Evolutionary conservation across 2,113 vertebrate species (phyloP).

Genomic region (Poeciliopsis turrubarensis): DNA sequence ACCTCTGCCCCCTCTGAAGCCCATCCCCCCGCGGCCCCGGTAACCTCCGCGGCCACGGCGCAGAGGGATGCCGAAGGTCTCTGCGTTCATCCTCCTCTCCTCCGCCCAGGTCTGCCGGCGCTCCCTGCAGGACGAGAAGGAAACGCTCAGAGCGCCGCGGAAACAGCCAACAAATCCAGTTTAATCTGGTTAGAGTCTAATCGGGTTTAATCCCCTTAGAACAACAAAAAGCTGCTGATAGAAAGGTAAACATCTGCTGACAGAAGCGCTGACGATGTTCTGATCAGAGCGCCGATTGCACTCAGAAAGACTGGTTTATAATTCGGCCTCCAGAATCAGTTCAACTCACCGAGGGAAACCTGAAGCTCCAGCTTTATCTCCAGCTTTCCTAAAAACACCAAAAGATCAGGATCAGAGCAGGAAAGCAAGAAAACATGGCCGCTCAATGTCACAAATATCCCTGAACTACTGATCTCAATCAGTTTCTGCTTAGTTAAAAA

Average conservation of each 20-base stretch:
- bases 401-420: not conserved
- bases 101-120: constrained; percentile 94
- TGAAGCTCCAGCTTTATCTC: constrained; percentile 63
- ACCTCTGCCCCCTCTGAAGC: constrained; percentile 87
- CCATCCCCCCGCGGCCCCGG: constrained; percentile 83
- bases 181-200: not conserved
- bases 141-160: not conserved
- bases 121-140: constrained; percentile 73
- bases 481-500: no score
- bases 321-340: not conserved
- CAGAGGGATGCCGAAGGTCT: constrained; percentile 92
- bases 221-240: not conserved
- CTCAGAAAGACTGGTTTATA: not conserved
- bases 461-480: not conserved
- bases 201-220: not conserved
- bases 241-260: not conserved
- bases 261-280: no score
- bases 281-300: no score
- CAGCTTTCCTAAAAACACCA: constrained; percentile 60
- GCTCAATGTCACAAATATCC: not conserved
- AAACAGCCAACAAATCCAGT: not conserved
- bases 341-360: constrained; percentile 64
- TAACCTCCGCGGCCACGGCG: constrained; percentile 89
- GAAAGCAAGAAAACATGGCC: not conserved
- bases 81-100: constrained; percentile 90